These are phyloP conservation scores for Caenorhabditis virilis DNA, from an alignment of 2,888 invertebrate species.

Conservation along the genomic window DNA sequence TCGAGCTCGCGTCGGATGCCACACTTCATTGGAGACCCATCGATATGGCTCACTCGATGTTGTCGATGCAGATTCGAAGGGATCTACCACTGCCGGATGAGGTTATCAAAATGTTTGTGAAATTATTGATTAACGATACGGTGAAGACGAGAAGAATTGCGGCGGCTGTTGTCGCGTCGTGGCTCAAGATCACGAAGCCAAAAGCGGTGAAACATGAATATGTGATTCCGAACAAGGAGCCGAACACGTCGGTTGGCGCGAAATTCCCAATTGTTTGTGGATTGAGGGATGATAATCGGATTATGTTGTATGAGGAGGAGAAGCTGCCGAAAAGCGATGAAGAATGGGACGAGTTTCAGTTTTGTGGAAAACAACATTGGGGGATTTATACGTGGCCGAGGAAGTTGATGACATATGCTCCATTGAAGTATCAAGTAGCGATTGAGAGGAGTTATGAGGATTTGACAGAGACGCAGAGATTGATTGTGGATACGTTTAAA, in stretches of 20 bases:
- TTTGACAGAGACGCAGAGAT: conserved; percentile 48
- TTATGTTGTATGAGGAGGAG: conserved; percentile 47
- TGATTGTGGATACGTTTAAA: conserved; percentile 51
- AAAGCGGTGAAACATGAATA: conserved; percentile 55
- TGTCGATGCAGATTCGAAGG: conserved; percentile 77
- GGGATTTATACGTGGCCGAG: conserved; percentile 74
- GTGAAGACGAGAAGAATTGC: conserved; percentile 77
- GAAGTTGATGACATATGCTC: conserved; percentile 63
- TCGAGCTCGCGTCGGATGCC: conserved; percentile 41
- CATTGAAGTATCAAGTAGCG: conserved; percentile 49
- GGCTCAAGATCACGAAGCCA: conserved; percentile 63
- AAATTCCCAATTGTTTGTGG: conserved; percentile 66
- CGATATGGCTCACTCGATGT: conserved; percentile 78
- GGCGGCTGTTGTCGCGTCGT: conserved; percentile 50
- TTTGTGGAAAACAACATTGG: conserved; percentile 76
- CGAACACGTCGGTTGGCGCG: conserved; percentile 54
- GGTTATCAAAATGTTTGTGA: conserved; percentile 76
- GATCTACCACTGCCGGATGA: conserved; percentile 74
- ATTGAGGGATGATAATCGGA: conserved; percentile 76
- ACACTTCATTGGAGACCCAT: conserved; percentile 80
- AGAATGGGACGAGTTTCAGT: conserved; percentile 79
- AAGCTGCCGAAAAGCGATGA: conserved; percentile 75
- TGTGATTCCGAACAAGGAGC: conserved; percentile 27
- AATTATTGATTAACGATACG: conserved; percentile 79
- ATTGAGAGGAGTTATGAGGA: conserved; percentile 48